Evolutionary conservation across 2,888 invertebrate species (phyloP).

Genomic region (Hemithea aestivaria): DNA sequence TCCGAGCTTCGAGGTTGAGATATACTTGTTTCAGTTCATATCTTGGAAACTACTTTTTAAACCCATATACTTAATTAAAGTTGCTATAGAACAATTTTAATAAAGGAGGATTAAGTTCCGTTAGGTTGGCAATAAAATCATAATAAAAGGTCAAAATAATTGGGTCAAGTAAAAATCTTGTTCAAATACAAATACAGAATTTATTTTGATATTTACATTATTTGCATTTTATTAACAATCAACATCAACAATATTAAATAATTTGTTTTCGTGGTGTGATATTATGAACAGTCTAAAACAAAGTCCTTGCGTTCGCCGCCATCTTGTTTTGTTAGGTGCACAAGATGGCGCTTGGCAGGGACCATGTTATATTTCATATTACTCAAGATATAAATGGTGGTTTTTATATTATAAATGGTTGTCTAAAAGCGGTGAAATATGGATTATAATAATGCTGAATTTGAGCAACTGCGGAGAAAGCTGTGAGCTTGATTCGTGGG

Average conservation of each 20-base stretch:
- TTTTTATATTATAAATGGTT: constrained; percentile 52
- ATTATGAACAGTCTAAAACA: constrained; percentile 69
- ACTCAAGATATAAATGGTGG: constrained; percentile 51
- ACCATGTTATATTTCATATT: constrained; percentile 63
- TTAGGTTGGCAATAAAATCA: too few species aligned
- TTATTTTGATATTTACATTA: constrained; percentile 86
- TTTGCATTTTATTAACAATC: constrained; percentile 88
- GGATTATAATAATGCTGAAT: constrained; percentile 47
- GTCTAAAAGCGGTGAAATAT: constrained; percentile 67
- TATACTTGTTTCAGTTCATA: too few species aligned
- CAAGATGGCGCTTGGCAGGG: constrained; percentile 41
- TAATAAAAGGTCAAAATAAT: too few species aligned
- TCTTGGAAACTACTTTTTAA: too few species aligned
- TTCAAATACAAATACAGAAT: constrained; percentile 86
- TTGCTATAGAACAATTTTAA: too few species aligned
- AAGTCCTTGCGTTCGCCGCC: constrained; percentile 41
- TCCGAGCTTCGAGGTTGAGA: too few species aligned
- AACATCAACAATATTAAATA: constrained; percentile 87
- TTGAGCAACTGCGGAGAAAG: constrained; percentile 75
- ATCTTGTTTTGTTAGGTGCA: constrained; percentile 38
- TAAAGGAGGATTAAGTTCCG: too few species aligned
- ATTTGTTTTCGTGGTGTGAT: constrained; percentile 77
- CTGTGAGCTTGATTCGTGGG: constrained; percentile 68
- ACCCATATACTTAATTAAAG: too few species aligned
- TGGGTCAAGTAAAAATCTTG: constrained; percentile 50